phyloP scores from a whole-genome alignment of 2,113 vertebrate species.

The Zeus faber region DNA sequence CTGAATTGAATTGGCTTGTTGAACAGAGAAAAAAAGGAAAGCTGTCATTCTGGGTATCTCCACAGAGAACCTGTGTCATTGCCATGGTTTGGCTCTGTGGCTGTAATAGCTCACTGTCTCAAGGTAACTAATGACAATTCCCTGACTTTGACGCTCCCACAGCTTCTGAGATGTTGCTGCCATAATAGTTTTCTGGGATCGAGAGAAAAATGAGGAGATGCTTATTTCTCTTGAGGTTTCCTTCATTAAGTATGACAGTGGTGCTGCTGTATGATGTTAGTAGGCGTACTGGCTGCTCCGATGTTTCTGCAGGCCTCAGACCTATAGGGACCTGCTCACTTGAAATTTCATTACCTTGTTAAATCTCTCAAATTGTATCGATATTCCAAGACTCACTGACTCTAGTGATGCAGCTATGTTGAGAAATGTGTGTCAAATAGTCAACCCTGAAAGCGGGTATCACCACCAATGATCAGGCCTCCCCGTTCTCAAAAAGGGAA shows the following conservation, averaged over 20 bases:
- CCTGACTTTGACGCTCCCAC: conserved; percentile 41
- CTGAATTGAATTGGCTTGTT: not conserved
- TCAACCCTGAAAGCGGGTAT: conserved; percentile 44
- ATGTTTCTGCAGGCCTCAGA: conserved; percentile 48
- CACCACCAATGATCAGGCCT: conserved; percentile 47
- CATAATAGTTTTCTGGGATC: conserved; percentile 39
- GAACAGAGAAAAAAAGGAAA: conserved; percentile 21
- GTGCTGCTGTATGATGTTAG: conserved; percentile 32
- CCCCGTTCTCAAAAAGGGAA: conserved; percentile 47
- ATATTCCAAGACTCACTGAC: conserved; percentile 55
- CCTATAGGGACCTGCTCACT: conserved; percentile 42
- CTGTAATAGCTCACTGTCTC: conserved; percentile 42
- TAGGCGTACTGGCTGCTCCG: conserved; percentile 36
- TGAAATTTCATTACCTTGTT: conserved; percentile 59
- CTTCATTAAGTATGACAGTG: conserved; percentile 53
- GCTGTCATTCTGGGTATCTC: conserved; percentile 16
- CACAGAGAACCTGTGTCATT: conserved; percentile 42
- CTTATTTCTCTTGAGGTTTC: conserved; percentile 53
- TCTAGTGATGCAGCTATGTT: conserved; percentile 25
- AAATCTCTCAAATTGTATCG: conserved; percentile 50
- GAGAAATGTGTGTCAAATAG: conserved; percentile 34
- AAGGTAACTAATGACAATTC: conserved; percentile 37
- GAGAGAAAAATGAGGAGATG: conserved; percentile 31
- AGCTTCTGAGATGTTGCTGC: conserved; percentile 40
- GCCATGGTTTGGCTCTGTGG: conserved; percentile 41